Percentiles rank a stretch among this genome's conserved stretches.
These are phyloP conservation scores for Tiphia femorata DNA, from an alignment of 2,888 invertebrate genomes.

Conservation along the genomic window DNA sequence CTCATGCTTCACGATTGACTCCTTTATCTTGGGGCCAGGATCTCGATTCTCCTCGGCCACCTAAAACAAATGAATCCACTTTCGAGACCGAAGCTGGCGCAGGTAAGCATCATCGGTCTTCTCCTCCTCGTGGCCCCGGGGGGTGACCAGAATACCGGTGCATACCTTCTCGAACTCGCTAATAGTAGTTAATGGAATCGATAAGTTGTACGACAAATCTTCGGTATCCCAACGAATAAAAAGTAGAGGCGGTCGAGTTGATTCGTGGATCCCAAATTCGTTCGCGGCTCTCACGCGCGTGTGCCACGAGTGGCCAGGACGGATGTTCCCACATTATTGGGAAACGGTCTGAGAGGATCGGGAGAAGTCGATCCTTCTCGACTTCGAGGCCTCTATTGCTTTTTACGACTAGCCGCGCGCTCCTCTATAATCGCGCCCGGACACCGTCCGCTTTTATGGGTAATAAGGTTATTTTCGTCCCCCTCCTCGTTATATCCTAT, in stretches of 20 bases:
- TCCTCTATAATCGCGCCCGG: slow-evolving; percentile 24
- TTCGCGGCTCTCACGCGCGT: slow-evolving; percentile 14
- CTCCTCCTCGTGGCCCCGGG: not conserved
- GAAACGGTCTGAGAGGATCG: not conserved
- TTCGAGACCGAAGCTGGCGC: slow-evolving; percentile 17
- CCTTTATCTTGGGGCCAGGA: slow-evolving; percentile 41
- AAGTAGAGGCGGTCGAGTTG: slow-evolving; percentile 24
- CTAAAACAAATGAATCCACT: slow-evolving; percentile 54
- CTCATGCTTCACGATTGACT: slow-evolving; percentile 30
- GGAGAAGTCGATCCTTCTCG: not conserved
- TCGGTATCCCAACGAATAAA: slow-evolving; percentile 36
- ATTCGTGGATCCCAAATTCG: slow-evolving; percentile 51
- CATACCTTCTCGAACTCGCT: slow-evolving; percentile 30
- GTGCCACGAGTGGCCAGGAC: too few species aligned
- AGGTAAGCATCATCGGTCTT: slow-evolving; percentile 16
- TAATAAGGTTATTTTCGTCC: slow-evolving; percentile 34
- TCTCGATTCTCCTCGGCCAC: slow-evolving; percentile 27
- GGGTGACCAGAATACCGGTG: not conserved
- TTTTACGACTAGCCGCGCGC: slow-evolving; percentile 35
- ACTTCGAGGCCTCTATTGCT: too few species aligned
- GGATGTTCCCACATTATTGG: slow-evolving; percentile 19
- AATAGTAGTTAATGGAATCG: slow-evolving; percentile 61
- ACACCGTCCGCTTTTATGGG: slow-evolving; percentile 25
- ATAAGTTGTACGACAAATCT: slow-evolving; percentile 58
- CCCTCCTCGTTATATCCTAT: not conserved